A percentile compares a stretch with the other conserved stretches of the same genome.
phyloP scores from a whole-genome alignment of 2,113 vertebrate species.

The Menura novaehollandiae region DNA sequence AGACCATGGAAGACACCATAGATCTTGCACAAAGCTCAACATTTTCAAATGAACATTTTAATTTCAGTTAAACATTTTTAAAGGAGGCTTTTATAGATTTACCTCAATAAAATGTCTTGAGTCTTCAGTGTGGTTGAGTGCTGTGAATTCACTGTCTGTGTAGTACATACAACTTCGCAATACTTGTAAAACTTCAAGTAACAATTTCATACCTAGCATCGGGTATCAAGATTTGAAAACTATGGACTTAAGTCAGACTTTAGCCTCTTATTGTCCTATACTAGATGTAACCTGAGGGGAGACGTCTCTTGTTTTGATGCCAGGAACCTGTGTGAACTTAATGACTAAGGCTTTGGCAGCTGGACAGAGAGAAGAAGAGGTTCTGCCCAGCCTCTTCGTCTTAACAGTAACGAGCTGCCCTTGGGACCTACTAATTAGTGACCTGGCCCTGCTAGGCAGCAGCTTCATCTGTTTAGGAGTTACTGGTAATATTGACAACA shows the following conservation, averaged over 20 bases:
- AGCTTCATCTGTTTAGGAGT: background rate
- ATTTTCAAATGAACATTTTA: background rate
- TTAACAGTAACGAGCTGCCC: background rate
- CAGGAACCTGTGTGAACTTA: background rate
- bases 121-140: background rate
- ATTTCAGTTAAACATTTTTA: background rate
- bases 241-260: background rate
- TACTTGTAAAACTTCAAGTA: background rate
- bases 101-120: background rate
- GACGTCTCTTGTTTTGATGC: background rate
- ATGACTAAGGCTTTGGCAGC: background rate
- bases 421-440: background rate
- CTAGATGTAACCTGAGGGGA: background rate
- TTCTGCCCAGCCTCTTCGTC: background rate
- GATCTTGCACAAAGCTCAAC: background rate
- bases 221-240: background rate
- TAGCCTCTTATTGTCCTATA: background rate
- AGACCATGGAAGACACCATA: rapidly evolving
- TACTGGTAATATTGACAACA: background rate
- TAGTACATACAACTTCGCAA: background rate
- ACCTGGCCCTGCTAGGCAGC: background rate
- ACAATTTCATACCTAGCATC: background rate
- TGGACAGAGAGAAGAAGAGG: background rate
- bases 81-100: background rate
- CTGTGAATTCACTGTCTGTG: background rate